Evolutionary conservation across 2,888 invertebrate genomes (phyloP), one percentile per base, ranked within the genome.

Genomic region (Ceramica pisi): DNA sequence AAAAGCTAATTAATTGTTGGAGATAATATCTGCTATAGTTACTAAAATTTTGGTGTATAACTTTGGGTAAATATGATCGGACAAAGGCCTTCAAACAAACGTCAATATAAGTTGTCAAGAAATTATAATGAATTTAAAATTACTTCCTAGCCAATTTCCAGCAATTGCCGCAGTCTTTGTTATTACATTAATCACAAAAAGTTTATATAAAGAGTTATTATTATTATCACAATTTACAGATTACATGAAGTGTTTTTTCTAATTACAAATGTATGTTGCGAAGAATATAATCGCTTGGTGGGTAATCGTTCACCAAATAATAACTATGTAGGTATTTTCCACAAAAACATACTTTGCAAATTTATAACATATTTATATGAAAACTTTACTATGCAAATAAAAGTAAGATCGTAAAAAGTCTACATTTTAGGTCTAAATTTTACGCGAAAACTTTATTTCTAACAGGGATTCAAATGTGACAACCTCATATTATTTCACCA

Each of bases 101-200:
- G 21, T 21, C 19, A 63, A 66, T 59, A 67, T 23, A 64, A 69
- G 64, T 14, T 64, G 31, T 48, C 38, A 65, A 75, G 26, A 62
- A 75, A 75, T 53, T 38, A 57, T 59, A 62, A 63, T 63, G 57
- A 38, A 59, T 62, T 12, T 61, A 65, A 66, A 70, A 80, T 67
- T 65, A 62, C 71, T 81, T 75, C 75, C 71, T 60, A 26, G 61
- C 21, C 63, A 71, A 75, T 71, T 81, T 61, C 31, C 64, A 55
- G 50, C 48, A 65, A 70, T 66, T 51, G 21, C 44, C 12, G n/a
- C 59, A 31, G 38, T 57, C 35, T 64, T 77, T 62, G 77, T 72
- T 69, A 62, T 53, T 38, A 62, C 14, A 19, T 46, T 53, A 53
- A 55, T 68, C 50, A 72, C 48, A 80, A 74, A 67, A 63, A 80